Conservation (phyloP, 2,797 vertebrate species). For the Lacerta agilis region DNA sequence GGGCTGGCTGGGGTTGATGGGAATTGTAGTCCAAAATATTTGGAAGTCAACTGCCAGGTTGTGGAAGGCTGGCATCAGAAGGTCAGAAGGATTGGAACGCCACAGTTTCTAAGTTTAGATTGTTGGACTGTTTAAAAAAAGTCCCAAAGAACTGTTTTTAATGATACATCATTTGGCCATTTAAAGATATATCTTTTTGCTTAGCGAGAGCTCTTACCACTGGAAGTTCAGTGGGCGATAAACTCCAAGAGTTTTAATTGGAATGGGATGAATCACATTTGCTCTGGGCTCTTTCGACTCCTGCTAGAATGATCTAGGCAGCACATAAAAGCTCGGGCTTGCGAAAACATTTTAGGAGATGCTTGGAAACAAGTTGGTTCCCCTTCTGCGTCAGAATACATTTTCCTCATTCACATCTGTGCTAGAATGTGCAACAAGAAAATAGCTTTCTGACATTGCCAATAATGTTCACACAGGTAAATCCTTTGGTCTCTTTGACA, state of each 20-base stretch:
- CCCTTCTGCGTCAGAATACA: background rate
- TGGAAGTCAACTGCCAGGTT: background rate
- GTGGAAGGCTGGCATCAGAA: background rate
- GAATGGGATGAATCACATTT: constrained; percentile 27
- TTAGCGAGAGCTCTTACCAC: constrained; percentile 37
- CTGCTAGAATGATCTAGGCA: background rate
- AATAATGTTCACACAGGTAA: background rate
- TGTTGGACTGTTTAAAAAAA: background rate
- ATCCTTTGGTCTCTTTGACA: background rate
- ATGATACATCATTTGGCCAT: background rate
- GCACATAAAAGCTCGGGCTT: constrained; percentile 18
- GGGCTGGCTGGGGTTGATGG: background rate
- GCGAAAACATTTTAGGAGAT: background rate
- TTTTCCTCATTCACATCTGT: background rate
- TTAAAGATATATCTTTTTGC: constrained; percentile 31
- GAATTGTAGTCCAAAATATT: background rate
- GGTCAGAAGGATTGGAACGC: background rate
- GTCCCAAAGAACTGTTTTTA: background rate
- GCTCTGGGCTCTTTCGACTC: constrained; percentile 11
- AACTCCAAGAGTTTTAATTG: constrained; percentile 40
- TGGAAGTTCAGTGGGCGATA: constrained; percentile 29
- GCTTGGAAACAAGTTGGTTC: constrained; percentile 3
- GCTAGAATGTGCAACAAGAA: background rate
- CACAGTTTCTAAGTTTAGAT: background rate
- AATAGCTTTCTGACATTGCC: background rate